phyloP scores from a whole-genome alignment of 2,797 vertebrate genomes.

The Cichlasoma orientale region DNA sequence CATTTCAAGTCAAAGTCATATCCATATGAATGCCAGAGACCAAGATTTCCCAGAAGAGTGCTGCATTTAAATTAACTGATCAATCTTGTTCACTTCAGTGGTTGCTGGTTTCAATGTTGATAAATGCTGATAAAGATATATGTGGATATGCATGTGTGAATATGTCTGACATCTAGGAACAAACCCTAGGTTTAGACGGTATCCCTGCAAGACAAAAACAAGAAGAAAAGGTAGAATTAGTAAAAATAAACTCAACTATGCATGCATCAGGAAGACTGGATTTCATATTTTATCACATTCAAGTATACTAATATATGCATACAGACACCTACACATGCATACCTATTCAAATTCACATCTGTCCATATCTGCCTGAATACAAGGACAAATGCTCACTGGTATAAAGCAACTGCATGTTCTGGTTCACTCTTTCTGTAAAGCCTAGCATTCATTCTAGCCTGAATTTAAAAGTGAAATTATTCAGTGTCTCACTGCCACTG shows the following conservation, averaged over 20 bases:
- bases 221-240: slow-evolving; percentile 32
- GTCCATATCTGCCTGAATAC: slow-evolving; percentile 48
- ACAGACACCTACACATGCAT: slow-evolving; percentile 53
- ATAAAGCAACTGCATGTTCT: slow-evolving; percentile 53
- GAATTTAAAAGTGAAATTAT: slow-evolving; percentile 62
- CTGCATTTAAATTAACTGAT: not conserved
- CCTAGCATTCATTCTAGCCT: slow-evolving; percentile 34
- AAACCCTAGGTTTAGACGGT: slow-evolving; percentile 61
- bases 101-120: not conserved
- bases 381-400: slow-evolving; percentile 31
- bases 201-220: slow-evolving; percentile 73
- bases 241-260: not conserved
- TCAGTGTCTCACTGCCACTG: slow-evolving; percentile 43
- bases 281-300: slow-evolving; percentile 38
- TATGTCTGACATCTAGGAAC: slow-evolving; percentile 39
- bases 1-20: slow-evolving; percentile 1
- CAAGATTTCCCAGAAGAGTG: slow-evolving; percentile 7
- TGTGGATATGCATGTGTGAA: not conserved
- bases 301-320: slow-evolving; percentile 44
- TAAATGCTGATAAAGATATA: not conserved
- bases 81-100: not conserved
- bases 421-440: slow-evolving; percentile 32
- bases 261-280: slow-evolving; percentile 1
- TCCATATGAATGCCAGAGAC: not conserved
- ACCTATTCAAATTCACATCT: slow-evolving; percentile 46